phyloP scores from a whole-genome alignment of 2,888 invertebrate genomes.

The Morpho helenor region DNA sequence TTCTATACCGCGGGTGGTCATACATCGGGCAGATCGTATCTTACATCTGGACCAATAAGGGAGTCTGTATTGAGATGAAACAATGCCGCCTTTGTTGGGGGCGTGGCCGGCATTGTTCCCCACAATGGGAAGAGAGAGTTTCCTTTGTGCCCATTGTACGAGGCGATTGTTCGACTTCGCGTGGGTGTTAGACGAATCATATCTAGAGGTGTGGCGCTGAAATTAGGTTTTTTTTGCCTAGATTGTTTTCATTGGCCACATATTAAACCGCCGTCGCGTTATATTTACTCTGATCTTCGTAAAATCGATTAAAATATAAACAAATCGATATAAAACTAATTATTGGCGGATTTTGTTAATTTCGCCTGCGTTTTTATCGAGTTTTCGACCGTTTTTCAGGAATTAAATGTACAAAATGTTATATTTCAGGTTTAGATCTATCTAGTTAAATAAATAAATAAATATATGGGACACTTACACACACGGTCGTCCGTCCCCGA shows the following conservation, averaged over 20 bases:
- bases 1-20: conserved; percentile 59
- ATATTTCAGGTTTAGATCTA: too few relatives aligned
- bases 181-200: conserved; percentile 19
- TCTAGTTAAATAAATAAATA: too few relatives aligned
- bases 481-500: too few relatives aligned
- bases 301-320: too few relatives aligned
- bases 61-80: conserved; percentile 55
- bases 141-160: conserved; percentile 65
- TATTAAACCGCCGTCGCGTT: too few relatives aligned
- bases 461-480: too few relatives aligned
- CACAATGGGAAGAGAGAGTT: conserved; percentile 71
- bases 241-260: conserved; percentile 19
- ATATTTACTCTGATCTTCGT: too few relatives aligned
- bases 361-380: too few relatives aligned
- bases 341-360: too few relatives aligned
- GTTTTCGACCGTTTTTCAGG: too few relatives aligned
- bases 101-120: conserved; percentile 63
- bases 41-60: conserved; percentile 25
- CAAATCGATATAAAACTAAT: too few relatives aligned
- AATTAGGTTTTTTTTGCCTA: conserved; percentile 19
- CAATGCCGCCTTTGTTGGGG: conserved; percentile 65
- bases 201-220: conserved; percentile 19
- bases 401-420: too few relatives aligned
- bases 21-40: conserved; percentile 17
- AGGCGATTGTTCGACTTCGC: conserved; percentile 45